Evolutionary conservation across 2,113 vertebrate genomes (phyloP), one percentile per base, ranked within the genome.

Genomic region (Phyllostomus hastatus): DNA sequence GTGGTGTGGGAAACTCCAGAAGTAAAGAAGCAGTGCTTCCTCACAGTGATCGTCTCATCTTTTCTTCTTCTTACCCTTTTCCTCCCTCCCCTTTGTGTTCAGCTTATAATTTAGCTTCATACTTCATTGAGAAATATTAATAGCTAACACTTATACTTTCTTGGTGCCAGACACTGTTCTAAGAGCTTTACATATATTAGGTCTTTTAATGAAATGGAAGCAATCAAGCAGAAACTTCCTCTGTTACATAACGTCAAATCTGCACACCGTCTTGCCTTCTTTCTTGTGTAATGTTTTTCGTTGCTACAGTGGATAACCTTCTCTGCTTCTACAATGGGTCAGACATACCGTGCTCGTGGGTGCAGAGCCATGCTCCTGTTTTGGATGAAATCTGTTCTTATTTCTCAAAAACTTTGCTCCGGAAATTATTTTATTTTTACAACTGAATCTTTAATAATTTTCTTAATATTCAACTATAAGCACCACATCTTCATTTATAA

Each of bases 41-140:
- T 80, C 73, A 89, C 1, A 52, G 24, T 48, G 16, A 82, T 66
- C 75, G 76, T 70, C 90, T 95, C 80, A 89, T 6, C 22, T 57
- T 46, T 64, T 79, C 83, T 76, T 35, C n/a, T 14, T 86, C 11
- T 52, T 43, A 76, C 1, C 20, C 9, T 57, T 87, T 69, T 41
- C 3, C 20, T 46, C 41, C 9, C 4, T 33, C n/a, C 10, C 7
- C 79, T 20, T 95, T 97, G 73, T 94, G 93, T 93, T 94, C 76
- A 59, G 22, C 41, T 86, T 79, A 95, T 96, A 93, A 73, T 24
- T 94, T 90, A 82, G 35, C 24, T 88, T 97, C 81, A 94, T 95
- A 92, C 86, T 95, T 95, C 76, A 88, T 76, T 59, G 54, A 97
- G 61, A 96, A 95, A 95, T 88, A 92, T 92, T 97, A 82, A 78